These are phyloP conservation scores for Sciurus niger DNA, from an alignment of 2,113 vertebrate species.

Conservation along the genomic window DNA sequence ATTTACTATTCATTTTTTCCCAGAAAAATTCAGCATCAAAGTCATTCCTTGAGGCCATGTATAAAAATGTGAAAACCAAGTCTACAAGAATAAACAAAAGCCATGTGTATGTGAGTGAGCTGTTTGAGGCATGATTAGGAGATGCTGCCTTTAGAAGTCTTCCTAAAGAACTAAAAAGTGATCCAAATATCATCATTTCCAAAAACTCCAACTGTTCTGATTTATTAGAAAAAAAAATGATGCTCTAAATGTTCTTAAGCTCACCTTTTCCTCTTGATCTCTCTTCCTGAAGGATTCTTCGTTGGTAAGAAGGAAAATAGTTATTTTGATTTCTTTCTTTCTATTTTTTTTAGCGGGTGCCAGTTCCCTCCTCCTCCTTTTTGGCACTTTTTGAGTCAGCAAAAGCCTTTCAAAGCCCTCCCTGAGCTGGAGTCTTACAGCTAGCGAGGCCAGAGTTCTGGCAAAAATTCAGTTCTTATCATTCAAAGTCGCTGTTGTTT, in stretches of 20 bases:
- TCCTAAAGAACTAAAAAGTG: constrained; percentile 57
- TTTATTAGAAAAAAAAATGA: neutral
- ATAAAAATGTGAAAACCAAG: constrained; percentile 87
- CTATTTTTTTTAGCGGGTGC: constrained; percentile 52
- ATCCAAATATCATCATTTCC: constrained; percentile 65
- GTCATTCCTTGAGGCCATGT: constrained; percentile 85
- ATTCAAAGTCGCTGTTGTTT: constrained; percentile 79
- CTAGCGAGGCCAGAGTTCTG: constrained; percentile 72
- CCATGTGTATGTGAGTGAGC: constrained; percentile 85
- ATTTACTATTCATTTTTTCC: constrained; percentile 83
- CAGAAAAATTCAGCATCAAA: constrained; percentile 87
- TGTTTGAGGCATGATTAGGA: constrained; percentile 73
- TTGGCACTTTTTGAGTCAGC: constrained; percentile 78
- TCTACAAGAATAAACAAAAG: constrained; percentile 88
- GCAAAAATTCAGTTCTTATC: constrained; percentile 78
- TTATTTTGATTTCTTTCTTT: constrained; percentile 67
- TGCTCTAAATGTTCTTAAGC: neutral
- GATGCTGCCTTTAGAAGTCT: constrained; percentile 77
- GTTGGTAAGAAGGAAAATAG: constrained; percentile 68
- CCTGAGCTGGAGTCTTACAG: neutral
- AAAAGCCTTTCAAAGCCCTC: constrained; percentile 79
- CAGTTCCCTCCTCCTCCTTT: constrained; percentile 73
- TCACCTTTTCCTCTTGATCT: constrained; percentile 5
- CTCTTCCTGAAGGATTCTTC: constrained; percentile 61
- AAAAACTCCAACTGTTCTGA: constrained; percentile 54